Conservation (phyloP, 2,797 vertebrate species). For the Enteromius fasciolatus region DNA sequence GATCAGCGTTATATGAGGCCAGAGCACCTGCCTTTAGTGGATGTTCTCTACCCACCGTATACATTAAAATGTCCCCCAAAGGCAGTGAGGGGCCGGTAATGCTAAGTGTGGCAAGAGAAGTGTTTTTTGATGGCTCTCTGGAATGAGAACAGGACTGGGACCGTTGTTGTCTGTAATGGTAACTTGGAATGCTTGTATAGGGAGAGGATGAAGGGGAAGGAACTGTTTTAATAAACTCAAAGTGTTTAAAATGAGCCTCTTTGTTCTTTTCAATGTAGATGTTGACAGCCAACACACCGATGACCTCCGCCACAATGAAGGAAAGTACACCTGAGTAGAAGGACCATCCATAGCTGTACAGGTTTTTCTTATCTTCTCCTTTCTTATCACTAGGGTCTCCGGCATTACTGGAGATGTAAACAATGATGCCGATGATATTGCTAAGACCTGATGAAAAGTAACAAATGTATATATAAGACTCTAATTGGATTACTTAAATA, state of each 20-base stretch:
- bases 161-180: conserved; percentile 85
- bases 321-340: conserved; percentile 97
- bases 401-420: conserved; percentile 96
- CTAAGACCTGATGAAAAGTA: conserved; percentile 82
- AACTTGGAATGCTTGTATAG: conserved; percentile 93
- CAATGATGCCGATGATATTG: conserved; percentile 98
- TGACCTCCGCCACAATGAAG: conserved; percentile 93
- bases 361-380: conserved; percentile 93
- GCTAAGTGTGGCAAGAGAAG: conserved; percentile 87
- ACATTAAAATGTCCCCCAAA: conserved; percentile 92
- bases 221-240: conserved; percentile 85
- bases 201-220: conserved; percentile 83
- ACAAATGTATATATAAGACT: background rate
- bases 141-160: conserved; percentile 92
- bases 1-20: conserved; percentile 87
- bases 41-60: conserved; percentile 85
- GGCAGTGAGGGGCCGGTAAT: conserved; percentile 78
- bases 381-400: conserved; percentile 95
- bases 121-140: conserved; percentile 87
- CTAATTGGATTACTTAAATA: background rate
- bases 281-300: conserved; percentile 94
- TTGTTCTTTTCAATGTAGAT: conserved; percentile 98
- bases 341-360: conserved; percentile 96
- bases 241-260: conserved; percentile 84
- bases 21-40: conserved; percentile 79